Evolutionary conservation across 35 echinoderm and acorn worm species (phyloP), one percentile per base, ranked within the genome.

Genomic region (Eucidaris tribuloides): DNA sequence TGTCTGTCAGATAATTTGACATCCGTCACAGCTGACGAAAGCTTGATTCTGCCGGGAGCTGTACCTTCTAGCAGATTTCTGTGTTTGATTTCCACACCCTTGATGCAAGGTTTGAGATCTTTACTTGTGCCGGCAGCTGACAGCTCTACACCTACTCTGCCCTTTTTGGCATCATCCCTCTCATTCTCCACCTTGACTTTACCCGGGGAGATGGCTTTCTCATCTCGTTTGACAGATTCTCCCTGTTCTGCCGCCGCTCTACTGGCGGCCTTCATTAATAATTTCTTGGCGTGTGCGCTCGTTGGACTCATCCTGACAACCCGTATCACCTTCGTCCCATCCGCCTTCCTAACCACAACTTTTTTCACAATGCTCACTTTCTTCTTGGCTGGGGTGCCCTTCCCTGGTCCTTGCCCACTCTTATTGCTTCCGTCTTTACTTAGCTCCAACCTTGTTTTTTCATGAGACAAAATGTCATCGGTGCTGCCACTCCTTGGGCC

Each of bases 301-400:
- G 68, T 74, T 9, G 68, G 68, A 40, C 44, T 40, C 68, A 74
- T 74, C 36, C 68, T 7, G 41, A 74, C 41, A 5, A 74, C 68
- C 68, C 68, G 13, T 33, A 74, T 40, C 14, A 74, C 68, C 36
- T 74, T 74, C 2, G 68, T 74, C 14, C 68, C 68, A 74, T 74
- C 68, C 25, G 68, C 68, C 44, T 74, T 74, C 40, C 68, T 7
- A 74, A 74, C 68, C 36, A 74, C 68, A 33, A 74, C 68, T n/a
- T 74, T 74, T 40, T 74, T 74, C 68, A 74, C 28, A 20, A 74
- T 74, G n/a, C n/a, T n/a, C 14, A 38, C 41, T 17, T 22, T 74
- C 23, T 40, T 74, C 68, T 74, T 74, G 30, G 28, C 61, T 64
- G 68, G 36, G 37, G 68, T 14, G 38, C 35, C 40, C 68, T 74